Base-by-base conservation (phyloP, 2,888 invertebrate species). In the Ormyrus nitidulus region DNA sequence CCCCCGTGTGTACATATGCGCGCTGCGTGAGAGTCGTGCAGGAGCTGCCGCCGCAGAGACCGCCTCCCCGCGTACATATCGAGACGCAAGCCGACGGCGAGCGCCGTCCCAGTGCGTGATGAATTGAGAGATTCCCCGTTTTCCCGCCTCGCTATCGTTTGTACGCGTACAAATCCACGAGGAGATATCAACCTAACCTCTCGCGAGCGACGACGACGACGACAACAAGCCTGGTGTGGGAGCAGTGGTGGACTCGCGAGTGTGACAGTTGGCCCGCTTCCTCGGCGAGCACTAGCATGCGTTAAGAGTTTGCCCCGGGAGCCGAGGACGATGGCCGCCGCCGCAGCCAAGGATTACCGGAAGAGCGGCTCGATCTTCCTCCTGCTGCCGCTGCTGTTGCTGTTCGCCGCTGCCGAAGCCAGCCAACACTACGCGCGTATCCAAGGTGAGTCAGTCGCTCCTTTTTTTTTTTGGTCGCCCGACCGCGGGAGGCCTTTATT, bases 381-480 rank as follows among this genome's bases (percentile, higher is more conserved):
- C 84, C 84, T 86, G 65, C 82, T 85, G 81, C 83, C 86, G 82
- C 77, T 87, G 56, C 82, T 84, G 73, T 76, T 86, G 81, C 76
- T 86, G 79, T 73, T 82, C 76, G 81, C 84, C 81, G 84, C 80
- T 48, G 69, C 34, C 49, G 9, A 59, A 5, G 59, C 80, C 48
- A 56, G 46, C 72, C 61, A 56, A 34, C 34, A 34, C 44, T 81
- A 85, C 79, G 82, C 85, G 79, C 85, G 85, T 75, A 86, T 79
- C 80, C 86, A 87, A 85, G 88, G 89, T 89, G 84, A 88, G 88
- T 86, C 85, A 80, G 10, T 65, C 65, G 8, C 49, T 49, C 7
- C 13, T n/a, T 48, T 19, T 49, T 69, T 19, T 44, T 56, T 8
- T 34, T 19, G 19, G 10, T 51, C 53, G 49, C 13, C 34, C 34